Base-by-base conservation (phyloP, 2,888 invertebrate genomes). In the Notodonta dromedarius region DNA sequence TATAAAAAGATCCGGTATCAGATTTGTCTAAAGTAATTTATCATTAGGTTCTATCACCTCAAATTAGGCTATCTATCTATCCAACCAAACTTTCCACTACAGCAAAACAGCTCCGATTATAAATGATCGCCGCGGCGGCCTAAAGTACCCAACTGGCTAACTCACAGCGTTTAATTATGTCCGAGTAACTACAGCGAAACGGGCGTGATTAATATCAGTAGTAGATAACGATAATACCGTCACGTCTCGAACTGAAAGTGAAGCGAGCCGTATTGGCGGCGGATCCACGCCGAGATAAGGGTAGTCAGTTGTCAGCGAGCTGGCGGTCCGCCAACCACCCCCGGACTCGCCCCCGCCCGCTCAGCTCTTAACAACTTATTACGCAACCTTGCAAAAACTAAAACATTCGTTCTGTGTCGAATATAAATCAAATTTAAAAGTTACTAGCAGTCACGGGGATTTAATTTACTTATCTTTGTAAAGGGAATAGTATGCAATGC, bases 281-380 rank as follows among this genome's bases (percentile, higher is more conserved):
- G 78, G 78, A 80, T 84, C 78, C 75, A 71, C 71, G 77, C 71
- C 69, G 76, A 83, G 86, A 86, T 86, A 87, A 84, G 85, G 76
- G 77, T 69, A 78, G 82, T 78, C 80, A 77, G 76, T 78, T 76
- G 84, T 84, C 86, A 81, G 82, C 79, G 77, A 42, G 74, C 78
- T 90, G 89, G 90, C 89, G 69, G 62, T 48, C 56, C 54, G 88
- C 89, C 90, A 89, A 83, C 71, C 67, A 63, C 66, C 71, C 67
- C 70, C 74, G 70, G 71, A 73, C 76, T 69, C 70, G 71, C 66
- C 73, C 69, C 73, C 68, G 64, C 67, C 73, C 70, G 69, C 66
- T 64, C 70, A 66, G 58, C 64, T 61, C 77, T 80, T 76, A 76
- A 69, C 75, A 78, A 77, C 76, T 77, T 80, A 81, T 87, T 87